Base-by-base conservation (phyloP, 1,140 invertebrate species). In the Eciton burchellii region DNA sequence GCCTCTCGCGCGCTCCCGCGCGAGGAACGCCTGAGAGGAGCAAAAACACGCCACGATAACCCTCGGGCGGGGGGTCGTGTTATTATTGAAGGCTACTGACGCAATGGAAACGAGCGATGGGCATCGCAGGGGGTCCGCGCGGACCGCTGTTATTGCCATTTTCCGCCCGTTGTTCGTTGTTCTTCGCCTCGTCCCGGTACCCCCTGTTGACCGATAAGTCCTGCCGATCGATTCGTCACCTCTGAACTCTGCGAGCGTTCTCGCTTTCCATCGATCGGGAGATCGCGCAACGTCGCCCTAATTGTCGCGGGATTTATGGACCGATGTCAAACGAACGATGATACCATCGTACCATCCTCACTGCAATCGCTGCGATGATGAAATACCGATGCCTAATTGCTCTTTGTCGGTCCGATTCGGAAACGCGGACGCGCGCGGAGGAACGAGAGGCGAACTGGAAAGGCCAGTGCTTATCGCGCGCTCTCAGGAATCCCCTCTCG, bases 71-170 rank as follows among this genome's bases (percentile, higher is more conserved):
- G 21, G 66, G 73, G 70, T 68, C 79, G 56, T 21, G 59, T 85
- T 68, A 86, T 88, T 84, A 87, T 66, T 77, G 49, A 41, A 21
- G 35, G 21, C 43, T 71, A 84, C 63, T 88, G 86, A 84, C 54
- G 85, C 86, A 88, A 87, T 87, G 62, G n/a, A 57, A 82, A 74
- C 72, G 21, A 79, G 43, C 72, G 85, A 88, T 84, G 62, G 1
- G n/a, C 56, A 3, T 88, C 81, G 87, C 87, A 81, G 87, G 87
- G 87, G 87, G 85, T 88, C 87, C 29, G 43, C 35, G 68, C 29
- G 11, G 70, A 76, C 76, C 49, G 66, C 73, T 79, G 72, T 88
- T 84, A 73, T 79, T 83, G 56, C 82, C 56, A 60, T 79, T 87
- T 79, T 70, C 52, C 79, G 81, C 79, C 79, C 35, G 6, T 66